Percentiles rank a stretch among this genome's conserved stretches.
phyloP scores from a whole-genome alignment of 1,140 invertebrate species.

The Drosophila ficusphila region DNA sequence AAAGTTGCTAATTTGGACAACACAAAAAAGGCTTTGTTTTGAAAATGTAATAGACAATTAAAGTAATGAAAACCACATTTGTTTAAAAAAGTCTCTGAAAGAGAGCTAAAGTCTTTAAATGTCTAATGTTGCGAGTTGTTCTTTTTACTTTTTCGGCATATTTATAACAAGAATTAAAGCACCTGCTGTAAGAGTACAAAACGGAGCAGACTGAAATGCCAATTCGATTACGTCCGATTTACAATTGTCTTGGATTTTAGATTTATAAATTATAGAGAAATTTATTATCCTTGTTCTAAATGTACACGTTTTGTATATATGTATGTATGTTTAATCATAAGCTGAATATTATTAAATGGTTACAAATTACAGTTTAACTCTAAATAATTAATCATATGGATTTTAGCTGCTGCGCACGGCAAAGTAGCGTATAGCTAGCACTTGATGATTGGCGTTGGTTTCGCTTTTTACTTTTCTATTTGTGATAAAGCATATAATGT shows the following conservation, averaged over 20 bases:
- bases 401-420: slow-evolving; percentile 54
- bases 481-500: slow-evolving; percentile 73
- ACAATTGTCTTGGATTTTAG: slow-evolving; percentile 20
- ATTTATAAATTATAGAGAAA: slow-evolving; percentile 72
- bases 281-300: slow-evolving; percentile 70
- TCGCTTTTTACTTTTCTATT: slow-evolving; percentile 23
- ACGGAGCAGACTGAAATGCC: background rate
- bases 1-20: no score
- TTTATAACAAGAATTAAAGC: no score
- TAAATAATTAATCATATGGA: slow-evolving; percentile 71
- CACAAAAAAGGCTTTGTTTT: no score
- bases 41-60: no score
- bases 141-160: no score
- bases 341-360: slow-evolving; percentile 68
- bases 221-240: slow-evolving; percentile 6
- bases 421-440: slow-evolving; percentile 53
- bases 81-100: no score
- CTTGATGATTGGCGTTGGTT: slow-evolving; percentile 32
- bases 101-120: no score
- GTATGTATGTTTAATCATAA: slow-evolving; percentile 31
- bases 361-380: slow-evolving; percentile 76
- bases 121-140: no score
- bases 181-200: background rate
- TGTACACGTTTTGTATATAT: slow-evolving; percentile 68
- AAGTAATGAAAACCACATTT: no score